Percentiles rank a stretch among this genome's conserved stretches.
These are phyloP conservation scores for Montifringilla adamsi DNA, from an alignment of 2,113 vertebrate species.

Conservation along the genomic window DNA sequence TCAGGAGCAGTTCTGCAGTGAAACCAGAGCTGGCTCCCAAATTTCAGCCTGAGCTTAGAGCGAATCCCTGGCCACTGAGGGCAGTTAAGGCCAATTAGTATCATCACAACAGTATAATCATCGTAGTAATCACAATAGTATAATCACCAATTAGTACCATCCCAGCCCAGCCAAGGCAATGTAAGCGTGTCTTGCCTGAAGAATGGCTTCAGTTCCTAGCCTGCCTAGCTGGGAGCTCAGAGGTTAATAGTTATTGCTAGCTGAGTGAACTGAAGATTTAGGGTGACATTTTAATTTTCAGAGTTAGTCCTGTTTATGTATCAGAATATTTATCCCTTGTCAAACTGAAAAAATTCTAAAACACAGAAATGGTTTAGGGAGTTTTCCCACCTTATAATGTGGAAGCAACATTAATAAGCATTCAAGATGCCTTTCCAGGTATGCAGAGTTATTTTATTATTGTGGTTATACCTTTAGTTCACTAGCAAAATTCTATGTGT, in stretches of 20 bases:
- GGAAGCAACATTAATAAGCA: not conserved
- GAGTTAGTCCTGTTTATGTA: not conserved
- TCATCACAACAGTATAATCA: not conserved
- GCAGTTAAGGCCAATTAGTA: not conserved
- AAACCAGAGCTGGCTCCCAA: rapidly evolving
- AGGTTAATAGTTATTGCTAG: not conserved
- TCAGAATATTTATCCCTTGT: not conserved
- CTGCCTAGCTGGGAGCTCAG: not conserved
- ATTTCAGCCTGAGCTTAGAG: not conserved
- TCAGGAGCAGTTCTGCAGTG: not conserved
- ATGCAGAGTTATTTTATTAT: not conserved
- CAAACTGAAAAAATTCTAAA: not conserved
- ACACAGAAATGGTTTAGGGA: not conserved
- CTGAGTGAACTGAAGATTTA: not conserved
- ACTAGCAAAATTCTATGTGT: not conserved
- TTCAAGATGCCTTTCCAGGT: not conserved
- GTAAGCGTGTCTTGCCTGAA: no score
- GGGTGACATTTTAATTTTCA: not conserved
- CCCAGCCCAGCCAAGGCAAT: not conserved
- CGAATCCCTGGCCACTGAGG: not conserved
- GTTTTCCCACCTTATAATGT: not conserved
- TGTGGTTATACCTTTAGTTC: not conserved
- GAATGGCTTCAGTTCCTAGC: rapidly evolving
- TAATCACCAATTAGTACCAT: not conserved
- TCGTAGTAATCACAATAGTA: no score